phyloP scores from a whole-genome alignment of 2,113 vertebrate species.

The Cyprinodon variegatus region DNA sequence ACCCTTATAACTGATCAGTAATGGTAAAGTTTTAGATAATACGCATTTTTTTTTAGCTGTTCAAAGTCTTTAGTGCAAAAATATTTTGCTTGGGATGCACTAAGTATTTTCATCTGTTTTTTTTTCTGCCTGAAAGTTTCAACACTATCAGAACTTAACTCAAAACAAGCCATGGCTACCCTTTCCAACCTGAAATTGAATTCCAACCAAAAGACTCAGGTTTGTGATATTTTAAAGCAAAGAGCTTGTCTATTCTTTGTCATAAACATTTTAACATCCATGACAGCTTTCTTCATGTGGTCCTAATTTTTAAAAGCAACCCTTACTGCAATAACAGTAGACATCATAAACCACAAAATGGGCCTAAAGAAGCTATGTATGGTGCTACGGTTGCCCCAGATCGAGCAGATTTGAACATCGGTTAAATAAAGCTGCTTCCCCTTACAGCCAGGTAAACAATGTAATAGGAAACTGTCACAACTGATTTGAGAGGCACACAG shows the following conservation, averaged over 20 bases:
- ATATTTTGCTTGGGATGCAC: background rate
- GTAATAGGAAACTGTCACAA: slow-evolving; percentile 77
- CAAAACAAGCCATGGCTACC: slow-evolving; percentile 10
- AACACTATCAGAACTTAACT: slow-evolving; percentile 18
- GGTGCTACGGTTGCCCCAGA: slow-evolving; percentile 53
- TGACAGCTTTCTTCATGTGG: slow-evolving; percentile 73
- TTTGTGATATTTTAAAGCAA: slow-evolving; percentile 65
- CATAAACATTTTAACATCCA: slow-evolving; percentile 78
- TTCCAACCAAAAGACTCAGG: slow-evolving; percentile 35
- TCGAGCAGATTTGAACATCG: slow-evolving; percentile 63
- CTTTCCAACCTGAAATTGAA: slow-evolving; percentile 46
- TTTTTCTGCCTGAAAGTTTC: slow-evolving; percentile 11
- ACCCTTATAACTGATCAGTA: background rate
- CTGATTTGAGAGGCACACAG: slow-evolving; percentile 62
- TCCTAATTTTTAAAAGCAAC: slow-evolving; percentile 61
- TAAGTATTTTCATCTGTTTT: slow-evolving; percentile 21
- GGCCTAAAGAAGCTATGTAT: slow-evolving; percentile 42
- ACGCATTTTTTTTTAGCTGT: slow-evolving; percentile 5
- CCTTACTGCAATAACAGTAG: slow-evolving; percentile 67
- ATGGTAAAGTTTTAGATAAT: background rate
- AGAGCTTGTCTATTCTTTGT: slow-evolving; percentile 69
- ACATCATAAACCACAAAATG: slow-evolving; percentile 60
- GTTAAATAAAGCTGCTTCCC: slow-evolving; percentile 59
- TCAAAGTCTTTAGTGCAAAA: background rate
- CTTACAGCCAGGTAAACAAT: slow-evolving; percentile 74